These are phyloP conservation scores for Bursaphelenchus mucronatus DNA, from an alignment of 1,140 invertebrate genomes.

Conservation along the genomic window DNA sequence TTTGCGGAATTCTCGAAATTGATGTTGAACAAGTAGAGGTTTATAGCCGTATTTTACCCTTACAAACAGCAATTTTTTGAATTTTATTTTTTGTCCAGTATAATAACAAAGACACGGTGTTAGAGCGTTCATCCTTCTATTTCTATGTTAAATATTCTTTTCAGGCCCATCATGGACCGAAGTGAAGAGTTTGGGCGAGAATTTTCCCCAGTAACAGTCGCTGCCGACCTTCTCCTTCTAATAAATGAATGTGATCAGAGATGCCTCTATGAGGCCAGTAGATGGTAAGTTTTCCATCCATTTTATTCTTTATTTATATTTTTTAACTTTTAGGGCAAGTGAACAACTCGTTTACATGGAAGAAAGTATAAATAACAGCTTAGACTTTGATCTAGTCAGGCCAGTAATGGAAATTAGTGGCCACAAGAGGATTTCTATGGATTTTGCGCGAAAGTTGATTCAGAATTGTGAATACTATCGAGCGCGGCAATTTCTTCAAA, in stretches of 20 bases:
- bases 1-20: too few relatives aligned
- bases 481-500: conserved; percentile 25
- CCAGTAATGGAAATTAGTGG: conserved; percentile 15
- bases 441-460: conserved; percentile 39
- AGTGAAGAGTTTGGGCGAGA: too few relatives aligned
- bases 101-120: too few relatives aligned
- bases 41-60: too few relatives aligned
- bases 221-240: conserved; percentile 37
- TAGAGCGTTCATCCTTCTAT: too few relatives aligned
- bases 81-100: too few relatives aligned
- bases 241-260: conserved; percentile 36
- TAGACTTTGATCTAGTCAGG: neutral
- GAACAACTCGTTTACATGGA: conserved; percentile 32
- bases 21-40: too few relatives aligned
- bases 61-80: too few relatives aligned
- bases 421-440: conserved; percentile 2
- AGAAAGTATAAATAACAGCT: conserved; percentile 4
- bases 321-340: conserved; percentile 35
- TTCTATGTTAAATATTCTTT: too few relatives aligned
- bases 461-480: conserved; percentile 33
- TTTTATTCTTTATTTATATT: conserved; percentile 1
- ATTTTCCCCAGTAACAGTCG: conserved; percentile 18
- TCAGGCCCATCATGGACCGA: too few relatives aligned
- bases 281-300: conserved; percentile 30
- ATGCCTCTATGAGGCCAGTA: conserved; percentile 35